Evolutionary conservation across 2,113 vertebrate genomes (phyloP).

Genomic region (Cephalopterus ornatus): DNA sequence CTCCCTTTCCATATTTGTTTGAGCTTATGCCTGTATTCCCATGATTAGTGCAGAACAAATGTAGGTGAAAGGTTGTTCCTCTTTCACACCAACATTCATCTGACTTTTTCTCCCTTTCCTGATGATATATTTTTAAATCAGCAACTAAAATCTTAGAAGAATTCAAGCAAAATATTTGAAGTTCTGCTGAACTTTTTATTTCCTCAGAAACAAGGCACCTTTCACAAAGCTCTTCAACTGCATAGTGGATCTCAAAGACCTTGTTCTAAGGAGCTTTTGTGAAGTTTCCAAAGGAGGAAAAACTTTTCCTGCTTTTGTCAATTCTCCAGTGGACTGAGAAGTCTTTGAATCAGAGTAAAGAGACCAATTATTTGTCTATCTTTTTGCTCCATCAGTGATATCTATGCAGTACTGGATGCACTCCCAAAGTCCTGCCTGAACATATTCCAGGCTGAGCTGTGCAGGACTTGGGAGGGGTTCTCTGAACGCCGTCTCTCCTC

Average conservation of each 20-base stretch:
- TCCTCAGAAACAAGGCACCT: neutral
- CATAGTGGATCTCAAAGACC: neutral
- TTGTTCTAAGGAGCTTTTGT: neutral
- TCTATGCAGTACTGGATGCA: neutral
- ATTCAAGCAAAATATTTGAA: slow-evolving; percentile 34
- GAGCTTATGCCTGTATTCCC: slow-evolving; percentile 10
- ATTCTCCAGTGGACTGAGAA: neutral
- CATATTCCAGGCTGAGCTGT: slow-evolving; percentile 7
- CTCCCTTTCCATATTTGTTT: slow-evolving; percentile 59
- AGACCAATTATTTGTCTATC: neutral
- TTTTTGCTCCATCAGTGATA: neutral
- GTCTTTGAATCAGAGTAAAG: neutral
- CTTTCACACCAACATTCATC: neutral
- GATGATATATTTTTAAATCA: neutral
- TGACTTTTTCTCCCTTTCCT: neutral
- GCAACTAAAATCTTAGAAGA: neutral
- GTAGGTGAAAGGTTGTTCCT: slow-evolving; percentile 54
- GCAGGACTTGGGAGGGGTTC: slow-evolving; percentile 36
- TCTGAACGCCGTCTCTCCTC: neutral
- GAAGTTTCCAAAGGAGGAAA: neutral
- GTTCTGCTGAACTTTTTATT: neutral
- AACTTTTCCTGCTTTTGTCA: neutral
- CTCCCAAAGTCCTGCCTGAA: slow-evolving; percentile 51
- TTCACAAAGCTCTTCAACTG: neutral
- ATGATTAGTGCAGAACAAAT: slow-evolving; percentile 35